A percentile compares a stretch with the other conserved stretches of the same genome.
Evolutionary conservation across 2,113 vertebrate species (phyloP).

Genomic region (Nothobranchius kuhntae): DNA sequence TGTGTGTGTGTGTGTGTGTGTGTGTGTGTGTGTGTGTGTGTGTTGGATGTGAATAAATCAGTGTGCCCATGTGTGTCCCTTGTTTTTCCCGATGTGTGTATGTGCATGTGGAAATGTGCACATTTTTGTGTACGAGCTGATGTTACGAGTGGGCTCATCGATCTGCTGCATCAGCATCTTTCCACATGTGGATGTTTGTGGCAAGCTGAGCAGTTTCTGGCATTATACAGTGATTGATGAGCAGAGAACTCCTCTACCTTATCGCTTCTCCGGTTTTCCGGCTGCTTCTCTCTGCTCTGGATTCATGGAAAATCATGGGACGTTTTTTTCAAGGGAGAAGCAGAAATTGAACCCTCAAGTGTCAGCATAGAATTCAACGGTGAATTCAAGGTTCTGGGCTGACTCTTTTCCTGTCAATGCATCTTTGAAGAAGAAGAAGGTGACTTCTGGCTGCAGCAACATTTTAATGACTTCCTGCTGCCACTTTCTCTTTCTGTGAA

Average conservation of each 20-base stretch:
- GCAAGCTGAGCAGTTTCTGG: conserved; percentile 54
- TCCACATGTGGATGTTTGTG: not conserved
- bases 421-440: not conserved
- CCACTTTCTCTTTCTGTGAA: conserved; percentile 22
- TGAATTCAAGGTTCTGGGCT: not conserved
- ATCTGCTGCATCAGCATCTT: conserved; percentile 8
- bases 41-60: too few species aligned
- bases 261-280: not conserved
- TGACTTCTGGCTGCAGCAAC: not conserved
- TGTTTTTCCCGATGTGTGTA: not conserved
- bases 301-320: conserved; percentile 2
- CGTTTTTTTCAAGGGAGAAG: not conserved
- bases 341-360: too few species aligned
- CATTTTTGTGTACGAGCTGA: not conserved
- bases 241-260: conserved; percentile 15
- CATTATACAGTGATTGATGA: conserved; percentile 42
- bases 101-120: not conserved
- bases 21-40: not conserved
- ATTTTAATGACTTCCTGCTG: conserved; percentile 29
- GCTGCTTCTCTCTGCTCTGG: not conserved
- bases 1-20: not conserved
- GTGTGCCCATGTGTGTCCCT: too few species aligned
- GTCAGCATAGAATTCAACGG: too few species aligned
- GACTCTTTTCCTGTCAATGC: not conserved
- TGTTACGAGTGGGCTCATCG: not conserved